Base-by-base conservation (phyloP, 2,888 invertebrate species). In the Teleiodes luculella region DNA sequence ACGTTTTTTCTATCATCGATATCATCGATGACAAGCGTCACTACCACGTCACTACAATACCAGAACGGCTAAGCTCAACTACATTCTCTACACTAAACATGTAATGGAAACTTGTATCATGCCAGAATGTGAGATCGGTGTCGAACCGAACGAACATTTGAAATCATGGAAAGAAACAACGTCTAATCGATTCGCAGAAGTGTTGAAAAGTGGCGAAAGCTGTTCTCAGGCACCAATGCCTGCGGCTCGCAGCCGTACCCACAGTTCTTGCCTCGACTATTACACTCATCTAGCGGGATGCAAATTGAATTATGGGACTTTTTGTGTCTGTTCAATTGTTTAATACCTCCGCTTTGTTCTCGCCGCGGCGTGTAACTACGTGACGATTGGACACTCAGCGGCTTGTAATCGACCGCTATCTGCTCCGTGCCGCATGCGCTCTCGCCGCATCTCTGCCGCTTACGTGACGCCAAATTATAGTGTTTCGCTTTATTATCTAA, bases 221-320 rank as follows among this genome's bases (percentile, higher is more conserved):
- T 67, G 83, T 85, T 86, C 85, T 83, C 84, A 83, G 61, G 70
- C 76, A 66, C 59, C 70, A 71, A 60, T 57, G 60, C 83, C 80
- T 70, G 81, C 79, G 83, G 83, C 81, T 63, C 65, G 67, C 73
- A 78, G 75, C 78, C 76, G 78, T 80, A 81, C 80, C 73, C 74
- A 74, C 76, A 76, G 69, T 78, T 80, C 78, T 80, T 78, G 65
- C 67, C 57, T 56, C 73, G 67, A 75, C 79, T 74, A 84, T 82
- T 82, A 82, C 78, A 77, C 77, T 79, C 80, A 78, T 86, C 85
- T 87, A 86, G 86, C 85, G 80, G 80, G 81, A 89, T 87, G 89
- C 88, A 89, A 88, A 89, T 89, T 87, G 84, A 88, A 88, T 89
- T 88, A 89, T 88, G 87, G 76, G 85, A 87, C 84, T 88, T 86